Evolutionary conservation across 2,888 invertebrate genomes (phyloP), one percentile per base, ranked within the genome.

Genomic region (Herminia tarsipennalis): DNA sequence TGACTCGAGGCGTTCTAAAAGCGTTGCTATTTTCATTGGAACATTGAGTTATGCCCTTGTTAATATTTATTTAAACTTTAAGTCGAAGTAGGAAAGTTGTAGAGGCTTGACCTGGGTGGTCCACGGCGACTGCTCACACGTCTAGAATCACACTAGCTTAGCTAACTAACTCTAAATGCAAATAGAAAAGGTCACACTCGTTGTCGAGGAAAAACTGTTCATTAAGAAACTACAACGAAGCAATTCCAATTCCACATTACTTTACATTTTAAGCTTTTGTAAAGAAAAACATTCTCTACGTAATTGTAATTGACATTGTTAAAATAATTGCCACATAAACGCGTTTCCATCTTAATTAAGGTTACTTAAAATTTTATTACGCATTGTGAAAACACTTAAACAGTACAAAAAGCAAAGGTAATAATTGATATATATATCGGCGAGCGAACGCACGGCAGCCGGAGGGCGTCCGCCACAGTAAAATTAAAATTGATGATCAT

Each of bases 401-500:
- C 55, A 59, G 56, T 68, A 73, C 60, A 67, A 73, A 76, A 75
- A 66, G 65, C 64, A 65, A 73, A 73, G 49, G 50, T 65, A 76
- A n/a, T n/a, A n/a, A 68, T 78, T 81, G 86, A 89, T 87, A 87
- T 87, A 89, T 87, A 87, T 87, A 89, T 82, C 68, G 73, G 48
- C 57, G 46, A 20, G 30, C 37, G 66, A 48, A 53, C 55, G 61
- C 59, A 67, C 78, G 48, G 81, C 77, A 81, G 86, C 85, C 77
- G 56, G 63, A 49, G 78, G 77, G 71, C 59, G 64, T 33, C 66
- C 63, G 56, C 63, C 73, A 79, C 76, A 82, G 74, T 88, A 82
- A 88, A 89, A 86, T 82, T 83, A 78, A 85, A 88, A 89, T 88
- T 88, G 82, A 88, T 84, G 86, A 80, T 82, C 82, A 78, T 83